Evolutionary conservation across 1,140 invertebrate species (phyloP).

Genomic region (Watersipora subatra): DNA sequence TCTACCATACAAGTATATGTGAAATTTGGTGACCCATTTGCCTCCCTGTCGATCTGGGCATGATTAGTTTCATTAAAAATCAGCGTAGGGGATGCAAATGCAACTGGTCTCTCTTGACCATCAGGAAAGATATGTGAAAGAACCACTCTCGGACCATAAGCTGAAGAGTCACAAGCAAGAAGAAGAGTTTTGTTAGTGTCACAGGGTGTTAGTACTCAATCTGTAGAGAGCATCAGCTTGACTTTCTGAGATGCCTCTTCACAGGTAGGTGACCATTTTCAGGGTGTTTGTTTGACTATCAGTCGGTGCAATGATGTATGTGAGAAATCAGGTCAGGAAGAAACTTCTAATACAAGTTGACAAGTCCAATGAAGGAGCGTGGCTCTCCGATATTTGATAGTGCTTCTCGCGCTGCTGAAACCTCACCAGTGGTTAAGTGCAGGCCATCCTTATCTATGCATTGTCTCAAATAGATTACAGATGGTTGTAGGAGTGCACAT

Average conservation of each 20-base stretch:
- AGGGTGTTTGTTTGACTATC: neutral
- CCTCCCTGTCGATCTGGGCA: neutral
- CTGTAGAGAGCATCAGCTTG: conserved; percentile 14
- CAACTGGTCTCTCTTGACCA: conserved; percentile 26
- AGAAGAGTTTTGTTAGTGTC: conserved; percentile 28
- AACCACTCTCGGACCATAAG: conserved; percentile 39
- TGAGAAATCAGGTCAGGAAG: neutral
- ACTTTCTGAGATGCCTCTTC: conserved; percentile 15
- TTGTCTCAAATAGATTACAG: neutral
- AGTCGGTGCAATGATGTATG: neutral
- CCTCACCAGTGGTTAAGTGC: neutral
- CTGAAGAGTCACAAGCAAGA: conserved; percentile 41
- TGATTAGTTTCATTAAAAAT: conserved; percentile 22
- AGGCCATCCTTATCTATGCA: neutral
- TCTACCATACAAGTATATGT: too few species aligned
- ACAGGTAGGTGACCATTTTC: neutral
- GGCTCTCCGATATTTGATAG: neutral
- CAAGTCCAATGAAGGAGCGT: neutral
- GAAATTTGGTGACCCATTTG: too few species aligned
- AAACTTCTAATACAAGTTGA: neutral
- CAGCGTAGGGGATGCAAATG: conserved; percentile 36
- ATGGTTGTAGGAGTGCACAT: neutral
- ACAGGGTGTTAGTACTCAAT: conserved; percentile 27
- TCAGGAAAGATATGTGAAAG: conserved; percentile 31
- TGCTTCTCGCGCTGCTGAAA: neutral